Conservation (phyloP, 2,888 invertebrate genomes). For the Amblyjoppa proteus region DNA sequence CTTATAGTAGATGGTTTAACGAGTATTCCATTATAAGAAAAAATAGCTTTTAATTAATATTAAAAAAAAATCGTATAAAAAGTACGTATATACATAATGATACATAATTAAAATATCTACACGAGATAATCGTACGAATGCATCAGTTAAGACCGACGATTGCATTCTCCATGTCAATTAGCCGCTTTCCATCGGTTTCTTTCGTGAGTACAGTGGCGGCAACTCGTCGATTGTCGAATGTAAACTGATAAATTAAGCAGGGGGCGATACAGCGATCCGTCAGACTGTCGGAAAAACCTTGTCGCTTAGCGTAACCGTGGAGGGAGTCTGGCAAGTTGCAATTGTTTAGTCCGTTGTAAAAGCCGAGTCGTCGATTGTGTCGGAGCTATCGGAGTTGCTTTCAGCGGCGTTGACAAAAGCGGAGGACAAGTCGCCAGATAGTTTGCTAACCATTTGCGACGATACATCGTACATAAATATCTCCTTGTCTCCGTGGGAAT, state of each 20-base stretch:
- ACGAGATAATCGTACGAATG: constrained; percentile 68
- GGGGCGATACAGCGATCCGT: constrained; percentile 24
- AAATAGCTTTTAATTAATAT: constrained; percentile 80
- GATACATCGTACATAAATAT: constrained; percentile 95
- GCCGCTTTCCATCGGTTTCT: constrained; percentile 64
- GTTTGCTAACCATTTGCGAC: constrained; percentile 90
- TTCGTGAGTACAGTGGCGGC: constrained; percentile 23
- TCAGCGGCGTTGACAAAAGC: constrained; percentile 95
- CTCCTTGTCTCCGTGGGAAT: constrained; percentile 88
- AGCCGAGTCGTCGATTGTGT: constrained; percentile 75
- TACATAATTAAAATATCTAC: constrained; percentile 81
- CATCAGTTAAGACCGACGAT: constrained; percentile 57
- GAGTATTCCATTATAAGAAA: constrained; percentile 68
- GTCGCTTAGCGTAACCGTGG: background rate
- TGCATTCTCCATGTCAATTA: constrained; percentile 68
- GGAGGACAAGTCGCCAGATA: constrained; percentile 92
- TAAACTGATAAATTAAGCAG: constrained; percentile 34
- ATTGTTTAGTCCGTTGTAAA: constrained; percentile 50
- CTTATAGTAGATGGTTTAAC: background rate
- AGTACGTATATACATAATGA: constrained; percentile 82
- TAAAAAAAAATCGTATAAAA: constrained; percentile 77
- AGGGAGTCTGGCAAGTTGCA: background rate
- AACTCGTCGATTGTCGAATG: constrained; percentile 47
- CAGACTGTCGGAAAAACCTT: constrained; percentile 8
- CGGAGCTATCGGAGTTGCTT: constrained; percentile 88